phyloP scores from a whole-genome alignment of 2,113 vertebrate species.

The Halcyon senegalensis region DNA sequence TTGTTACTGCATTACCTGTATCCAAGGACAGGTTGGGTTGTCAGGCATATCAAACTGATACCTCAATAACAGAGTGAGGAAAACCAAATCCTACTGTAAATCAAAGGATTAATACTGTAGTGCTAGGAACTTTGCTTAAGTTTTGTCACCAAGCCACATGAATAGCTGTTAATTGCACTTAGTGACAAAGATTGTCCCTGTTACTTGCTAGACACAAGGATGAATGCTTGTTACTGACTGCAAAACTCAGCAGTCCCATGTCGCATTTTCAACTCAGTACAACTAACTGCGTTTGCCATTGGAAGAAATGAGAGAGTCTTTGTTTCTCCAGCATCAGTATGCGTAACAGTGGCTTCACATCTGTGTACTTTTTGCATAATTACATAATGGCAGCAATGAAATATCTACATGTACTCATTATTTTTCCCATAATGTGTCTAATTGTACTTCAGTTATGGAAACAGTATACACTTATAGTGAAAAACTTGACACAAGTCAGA shows the following conservation, averaged over 20 bases:
- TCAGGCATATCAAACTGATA: not conserved
- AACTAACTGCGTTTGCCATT: not conserved
- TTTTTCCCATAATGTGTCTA: not conserved
- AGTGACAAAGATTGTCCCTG: slow-evolving; percentile 81
- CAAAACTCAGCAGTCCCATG: slow-evolving; percentile 27
- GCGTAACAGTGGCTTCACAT: not conserved
- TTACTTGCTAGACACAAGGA: slow-evolving; percentile 69
- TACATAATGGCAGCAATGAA: not conserved
- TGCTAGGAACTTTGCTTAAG: not conserved
- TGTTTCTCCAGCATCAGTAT: not conserved
- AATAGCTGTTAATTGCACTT: slow-evolving; percentile 59
- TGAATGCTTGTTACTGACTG: slow-evolving; percentile 84
- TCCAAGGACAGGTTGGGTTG: not conserved
- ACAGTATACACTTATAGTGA: not conserved
- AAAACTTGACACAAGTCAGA: not conserved
- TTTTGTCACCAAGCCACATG: not conserved
- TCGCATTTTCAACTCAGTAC: not conserved
- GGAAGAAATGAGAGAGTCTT: not conserved
- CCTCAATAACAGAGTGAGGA: not conserved
- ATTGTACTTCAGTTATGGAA: not conserved
- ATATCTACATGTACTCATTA: not conserved
- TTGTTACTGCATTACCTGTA: not conserved
- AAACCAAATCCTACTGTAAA: not conserved
- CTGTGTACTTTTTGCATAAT: not conserved
- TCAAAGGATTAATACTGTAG: not conserved